Base-by-base conservation (phyloP, 2,113 vertebrate species). In the Chaetorhynchus papuensis region DNA sequence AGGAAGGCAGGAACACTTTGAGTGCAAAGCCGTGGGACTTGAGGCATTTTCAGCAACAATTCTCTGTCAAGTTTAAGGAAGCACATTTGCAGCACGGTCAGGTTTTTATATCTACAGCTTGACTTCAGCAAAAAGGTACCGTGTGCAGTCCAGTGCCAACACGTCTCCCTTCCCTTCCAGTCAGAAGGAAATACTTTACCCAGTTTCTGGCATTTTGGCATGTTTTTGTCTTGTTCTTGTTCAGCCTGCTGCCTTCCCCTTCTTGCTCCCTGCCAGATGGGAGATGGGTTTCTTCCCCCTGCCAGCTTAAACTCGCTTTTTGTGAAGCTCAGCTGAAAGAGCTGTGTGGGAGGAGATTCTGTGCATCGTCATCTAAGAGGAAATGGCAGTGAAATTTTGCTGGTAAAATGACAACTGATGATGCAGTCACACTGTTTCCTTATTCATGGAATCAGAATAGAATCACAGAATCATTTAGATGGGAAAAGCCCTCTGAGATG, bases 231-330 rank as follows among this genome's bases (percentile, higher is more conserved):
- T 53, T 4, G 3, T 65, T 88, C 65, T 72, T 57, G 13, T 68
- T 89, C 87, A 53, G 56, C 60, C 57, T 35, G 21, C 76, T 90
- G 75, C 45, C 80, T 94, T 94, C 65, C 64, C 59, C 54, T 85
- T 82, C 90, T 33, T 74, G n/a, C 47, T 84, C 33, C 3, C n/a
- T 31, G 59, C 13, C 28, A 16, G 39, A 30, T 17, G 52, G 47
- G 47, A 56, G 19, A 56, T 30, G 18, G 45, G 15, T 71, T 83
- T 88, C 39, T 76, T 47, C 33, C 28, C 72, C 52, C 12, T 72
- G 16, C 13, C 3, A 2, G 9, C 15, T 39, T 60, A 27, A 82
- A 39, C 13, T 39, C 6, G 2, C 11, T 72, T 80, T 44, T 56
- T 39, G 28, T 54, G 53, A 60, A 53, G 49, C 33, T 84, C 5